Evolutionary conservation across 2,113 vertebrate species (phyloP), one percentile per base, ranked within the genome.

Genomic region (Noturus placidus): DNA sequence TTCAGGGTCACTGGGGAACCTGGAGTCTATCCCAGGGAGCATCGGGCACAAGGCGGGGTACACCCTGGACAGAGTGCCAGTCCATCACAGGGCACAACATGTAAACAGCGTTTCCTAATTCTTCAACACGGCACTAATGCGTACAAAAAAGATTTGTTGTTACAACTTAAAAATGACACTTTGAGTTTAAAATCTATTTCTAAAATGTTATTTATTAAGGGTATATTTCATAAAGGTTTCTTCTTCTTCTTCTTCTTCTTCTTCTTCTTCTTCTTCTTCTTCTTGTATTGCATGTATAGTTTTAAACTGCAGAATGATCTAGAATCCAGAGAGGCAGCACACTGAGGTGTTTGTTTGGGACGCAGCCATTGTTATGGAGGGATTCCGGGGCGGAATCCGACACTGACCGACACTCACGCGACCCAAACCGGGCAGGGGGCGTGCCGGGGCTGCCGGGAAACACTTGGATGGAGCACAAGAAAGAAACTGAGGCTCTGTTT

Each of bases 401-500:
- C n/a, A n/a, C 67, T 84, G n/a, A 82, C 69, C 79, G 83, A 35
- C 86, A 70, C 86, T 87, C 69, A 87, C 56, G 72, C 87, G 52
- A 42, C 84, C 52, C 54, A 82, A 9, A 84, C 78, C 38, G 87
- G 93, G 90, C 94, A 94, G 92, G 81, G 14, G 56, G 25, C 42
- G 89, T 91, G 92, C 74, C 86, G 90, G 52, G 87, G 76, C 92
- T 95, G 91, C 93, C 92, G 91, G 94, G 93, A 95, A 95, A 86
- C 89, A 85, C 84, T 89, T 88, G 88, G 84, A 79, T 19, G 65
- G 25, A 11, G 27, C 19, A 25, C 54, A 80, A 87, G 59, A 70
- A 74, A 85, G 61, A 70, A 70, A 72, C 54, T 52, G 59, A 77
- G 86, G 84, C 80, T 87, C 70, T 38, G 61, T 59, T 76, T 61